These are phyloP conservation scores for Dendrolimus punctatus DNA, from an alignment of 1,140 invertebrate genomes.

Conservation along the genomic window DNA sequence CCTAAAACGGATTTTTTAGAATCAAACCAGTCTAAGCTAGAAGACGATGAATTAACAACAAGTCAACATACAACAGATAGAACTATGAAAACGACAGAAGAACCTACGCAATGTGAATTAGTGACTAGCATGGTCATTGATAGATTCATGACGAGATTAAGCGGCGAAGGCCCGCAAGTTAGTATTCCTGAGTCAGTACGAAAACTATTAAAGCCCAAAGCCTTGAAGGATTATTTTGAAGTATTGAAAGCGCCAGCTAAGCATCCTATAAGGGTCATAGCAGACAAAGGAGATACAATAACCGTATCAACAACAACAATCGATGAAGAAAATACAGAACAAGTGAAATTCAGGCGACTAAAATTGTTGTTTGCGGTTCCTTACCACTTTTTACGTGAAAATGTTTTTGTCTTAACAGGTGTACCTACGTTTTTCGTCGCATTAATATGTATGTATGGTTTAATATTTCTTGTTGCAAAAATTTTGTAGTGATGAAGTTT, in stretches of 20 bases:
- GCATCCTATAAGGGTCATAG: slow-evolving; percentile 6
- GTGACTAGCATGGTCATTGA: slow-evolving; percentile 37
- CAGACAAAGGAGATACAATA: slow-evolving; percentile 20
- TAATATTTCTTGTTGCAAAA: slow-evolving; percentile 32
- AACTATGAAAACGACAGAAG: slow-evolving; percentile 5
- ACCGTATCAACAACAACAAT: slow-evolving; percentile 19
- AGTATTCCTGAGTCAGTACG: slow-evolving; percentile 7
- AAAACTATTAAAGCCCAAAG: slow-evolving; percentile 19
- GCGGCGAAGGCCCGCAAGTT: slow-evolving; percentile 13
- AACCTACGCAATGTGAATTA: slow-evolving; percentile 36
- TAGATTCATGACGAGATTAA: slow-evolving; percentile 28
- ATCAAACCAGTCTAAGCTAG: too few relatives aligned
- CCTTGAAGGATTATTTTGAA: slow-evolving; percentile 28
- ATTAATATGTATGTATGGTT: slow-evolving; percentile 36
- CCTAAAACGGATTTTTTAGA: too few relatives aligned
- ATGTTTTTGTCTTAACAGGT: slow-evolving; percentile 36
- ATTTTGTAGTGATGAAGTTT: slow-evolving; percentile 17
- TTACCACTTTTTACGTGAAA: slow-evolving; percentile 34
- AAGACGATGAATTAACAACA: too few relatives aligned
- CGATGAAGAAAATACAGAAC: neutral
- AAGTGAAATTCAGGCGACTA: neutral
- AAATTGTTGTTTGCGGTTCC: slow-evolving; percentile 15
- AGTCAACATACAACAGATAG: too few relatives aligned
- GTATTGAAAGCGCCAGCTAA: slow-evolving; percentile 23
- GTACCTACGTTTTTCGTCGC: slow-evolving; percentile 41